Conservation (phyloP, 1,140 invertebrate species). For the Bombus sylvicola region DNA sequence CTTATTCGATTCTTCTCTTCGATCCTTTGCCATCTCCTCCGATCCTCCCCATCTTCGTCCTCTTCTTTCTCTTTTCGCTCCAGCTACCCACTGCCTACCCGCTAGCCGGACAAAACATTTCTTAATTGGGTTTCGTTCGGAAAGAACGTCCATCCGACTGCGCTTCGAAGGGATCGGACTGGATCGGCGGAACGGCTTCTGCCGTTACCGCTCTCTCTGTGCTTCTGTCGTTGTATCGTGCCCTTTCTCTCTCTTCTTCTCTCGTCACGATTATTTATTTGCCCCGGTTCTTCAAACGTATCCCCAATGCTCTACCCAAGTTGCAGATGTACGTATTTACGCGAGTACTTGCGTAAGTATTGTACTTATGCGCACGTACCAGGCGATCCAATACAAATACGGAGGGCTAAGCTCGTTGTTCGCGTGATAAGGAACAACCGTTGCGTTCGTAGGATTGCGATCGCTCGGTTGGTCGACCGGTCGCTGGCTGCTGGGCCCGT, state of each 20-base stretch:
- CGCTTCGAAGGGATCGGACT: conserved; percentile 49
- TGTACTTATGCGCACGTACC: rapidly evolving
- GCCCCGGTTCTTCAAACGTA: conserved; percentile 31
- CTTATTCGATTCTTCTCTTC: conserved; percentile 21
- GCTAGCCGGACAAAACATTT: conserved; percentile 82
- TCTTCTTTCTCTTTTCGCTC: conserved; percentile 53
- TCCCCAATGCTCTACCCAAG: neutral
- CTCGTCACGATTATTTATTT: conserved; percentile 64
- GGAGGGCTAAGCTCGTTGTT: neutral
- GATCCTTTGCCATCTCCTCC: conserved; percentile 55
- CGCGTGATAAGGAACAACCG: conserved; percentile 30
- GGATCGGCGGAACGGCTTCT: neutral
- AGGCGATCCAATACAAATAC: neutral
- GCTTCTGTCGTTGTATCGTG: neutral
- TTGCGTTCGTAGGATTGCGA: conserved; percentile 38
- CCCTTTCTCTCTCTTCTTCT: neutral
- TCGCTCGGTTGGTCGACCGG: neutral
- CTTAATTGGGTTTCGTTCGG: conserved; percentile 81
- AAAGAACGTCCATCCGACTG: conserved; percentile 57
- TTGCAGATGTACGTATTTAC: too few species aligned
- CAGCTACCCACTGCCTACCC: conserved; percentile 58
- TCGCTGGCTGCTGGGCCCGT: neutral
- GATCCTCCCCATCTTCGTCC: conserved; percentile 43
- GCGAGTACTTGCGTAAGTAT: neutral
- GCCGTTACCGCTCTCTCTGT: conserved; percentile 8